Evolutionary conservation across 2,797 vertebrate genomes (phyloP).

Genomic region (Parotocinclus haroldoi): DNA sequence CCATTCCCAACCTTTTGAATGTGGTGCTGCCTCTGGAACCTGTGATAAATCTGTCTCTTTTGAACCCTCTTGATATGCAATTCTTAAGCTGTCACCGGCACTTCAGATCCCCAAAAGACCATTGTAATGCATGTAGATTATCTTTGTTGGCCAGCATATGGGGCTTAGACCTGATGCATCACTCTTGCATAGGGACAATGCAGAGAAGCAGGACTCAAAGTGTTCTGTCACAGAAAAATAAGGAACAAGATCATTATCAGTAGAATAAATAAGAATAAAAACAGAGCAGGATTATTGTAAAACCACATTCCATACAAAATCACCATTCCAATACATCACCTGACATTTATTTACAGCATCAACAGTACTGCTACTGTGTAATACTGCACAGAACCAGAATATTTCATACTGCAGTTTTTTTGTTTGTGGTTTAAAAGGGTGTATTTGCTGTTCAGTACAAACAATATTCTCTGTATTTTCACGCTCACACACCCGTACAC

Average conservation of each 20-base stretch:
- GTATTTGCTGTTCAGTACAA: neutral
- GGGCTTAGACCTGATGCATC: constrained; percentile 19
- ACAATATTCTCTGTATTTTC: constrained; percentile 49
- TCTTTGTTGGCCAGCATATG: constrained; percentile 48
- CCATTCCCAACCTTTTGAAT: constrained; percentile 65
- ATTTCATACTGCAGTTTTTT: neutral
- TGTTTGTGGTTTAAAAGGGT: neutral
- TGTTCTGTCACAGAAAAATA: neutral
- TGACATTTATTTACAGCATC: too few species aligned
- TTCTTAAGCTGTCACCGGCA: constrained; percentile 53
- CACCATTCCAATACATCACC: too few species aligned
- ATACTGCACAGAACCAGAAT: neutral
- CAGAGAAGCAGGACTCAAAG: neutral
- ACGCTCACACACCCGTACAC: neutral
- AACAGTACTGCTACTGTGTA: too few species aligned
- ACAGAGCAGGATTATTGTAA: neutral
- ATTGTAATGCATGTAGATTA: constrained; percentile 63
- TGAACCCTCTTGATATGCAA: constrained; percentile 65
- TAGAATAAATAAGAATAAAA: neutral
- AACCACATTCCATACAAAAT: neutral
- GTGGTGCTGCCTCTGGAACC: constrained; percentile 59
- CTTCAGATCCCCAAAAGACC: constrained; percentile 43
- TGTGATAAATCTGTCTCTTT: constrained; percentile 68
- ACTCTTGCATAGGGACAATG: constrained; percentile 11
- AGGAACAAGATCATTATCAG: constrained; percentile 6